Base-by-base conservation (phyloP, 2,888 invertebrate species). In the Heliconius erato region DNA sequence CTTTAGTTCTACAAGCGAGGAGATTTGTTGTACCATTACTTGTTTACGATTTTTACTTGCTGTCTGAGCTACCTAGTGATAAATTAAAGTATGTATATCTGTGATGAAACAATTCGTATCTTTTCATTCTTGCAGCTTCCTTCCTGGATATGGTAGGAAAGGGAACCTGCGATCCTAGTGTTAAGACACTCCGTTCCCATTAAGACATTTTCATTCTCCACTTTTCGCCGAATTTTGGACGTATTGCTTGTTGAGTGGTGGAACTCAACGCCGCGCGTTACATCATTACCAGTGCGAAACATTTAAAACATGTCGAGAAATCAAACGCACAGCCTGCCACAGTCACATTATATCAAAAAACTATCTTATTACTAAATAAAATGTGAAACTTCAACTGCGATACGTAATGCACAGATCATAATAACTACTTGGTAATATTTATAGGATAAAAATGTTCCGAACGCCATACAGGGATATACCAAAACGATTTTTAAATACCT, bases 401-500 rank as follows among this genome's bases (percentile, higher is more conserved):
- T 23, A 71, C 4, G 1, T 44, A 72, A 26, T 40, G 44, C 16
- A 12, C 7, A 72, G 14, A 26, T 44, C 26, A 44, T 72, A 72
- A 40, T n/a, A 69, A 69, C 35, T 40, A 26, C n/a, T 26, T 44
- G 26, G 26, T 40, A 63, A 74, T 80, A 35, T 74, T 54, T 54
- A 23, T 63, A 28, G 11, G 54, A 4, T 5, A 44, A 63, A 74
- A 69, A 74, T 74, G 19, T 67, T 74, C 44, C 23, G 59, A 81
- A 82, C 81, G 79, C 59, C 4, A 71, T 79, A 44, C 79, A 74
- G 54, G 72, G 63, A 84, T 82, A 71, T 79, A 72, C 82, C 59
- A 65, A 84, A 84, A 79, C 68, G 65, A 54, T 85, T 78, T 83
- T 83, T 84, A 85, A 85, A 85, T 76, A 74, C 71, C 81, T 84